A percentile compares a stretch with the other conserved stretches of the same genome.
Conservation (phyloP, 2,888 invertebrate species). For the Acrobasis suavella region DNA sequence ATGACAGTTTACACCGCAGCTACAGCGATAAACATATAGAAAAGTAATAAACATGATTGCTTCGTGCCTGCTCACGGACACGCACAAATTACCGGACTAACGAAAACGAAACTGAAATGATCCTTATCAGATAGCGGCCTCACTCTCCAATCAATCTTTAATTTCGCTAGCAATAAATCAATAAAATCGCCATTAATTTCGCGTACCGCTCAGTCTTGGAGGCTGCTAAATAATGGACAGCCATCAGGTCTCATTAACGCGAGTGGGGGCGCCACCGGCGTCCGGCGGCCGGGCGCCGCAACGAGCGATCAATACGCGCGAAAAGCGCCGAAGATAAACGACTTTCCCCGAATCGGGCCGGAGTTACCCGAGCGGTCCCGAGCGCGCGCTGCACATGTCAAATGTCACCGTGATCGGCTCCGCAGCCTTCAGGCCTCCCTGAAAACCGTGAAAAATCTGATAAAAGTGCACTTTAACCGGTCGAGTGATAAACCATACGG, state of each 20-base stretch:
- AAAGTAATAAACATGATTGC: slow-evolving; percentile 11
- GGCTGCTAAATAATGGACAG: slow-evolving; percentile 78
- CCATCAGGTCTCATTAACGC: slow-evolving; percentile 75
- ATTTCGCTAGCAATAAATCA: slow-evolving; percentile 75
- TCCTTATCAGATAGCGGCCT: slow-evolving; percentile 44
- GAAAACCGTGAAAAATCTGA: slow-evolving; percentile 62
- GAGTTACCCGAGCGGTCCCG: slow-evolving; percentile 46
- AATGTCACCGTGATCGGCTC: slow-evolving; percentile 73
- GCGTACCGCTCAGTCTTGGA: slow-evolving; percentile 66
- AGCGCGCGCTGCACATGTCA: slow-evolving; percentile 67
- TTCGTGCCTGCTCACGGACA: background rate
- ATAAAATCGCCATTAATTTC: slow-evolving; percentile 78
- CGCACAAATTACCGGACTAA: slow-evolving; percentile 21
- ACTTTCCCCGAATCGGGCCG: slow-evolving; percentile 45
- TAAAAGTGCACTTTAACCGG: slow-evolving; percentile 48
- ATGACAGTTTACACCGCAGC: too few relatives aligned
- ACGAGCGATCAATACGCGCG: slow-evolving; percentile 63
- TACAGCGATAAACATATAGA: background rate
- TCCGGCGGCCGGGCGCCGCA: slow-evolving; percentile 71
- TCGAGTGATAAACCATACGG: slow-evolving; percentile 46
- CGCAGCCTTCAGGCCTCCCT: slow-evolving; percentile 72
- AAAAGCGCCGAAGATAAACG: slow-evolving; percentile 42
- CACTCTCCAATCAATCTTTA: slow-evolving; percentile 68
- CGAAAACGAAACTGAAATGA: slow-evolving; percentile 36
- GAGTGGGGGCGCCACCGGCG: slow-evolving; percentile 74